A percentile compares a stretch with the other conserved stretches of the same genome.
Conservation (phyloP, 2,113 vertebrate genomes). For the Phainopepla nitens region DNA sequence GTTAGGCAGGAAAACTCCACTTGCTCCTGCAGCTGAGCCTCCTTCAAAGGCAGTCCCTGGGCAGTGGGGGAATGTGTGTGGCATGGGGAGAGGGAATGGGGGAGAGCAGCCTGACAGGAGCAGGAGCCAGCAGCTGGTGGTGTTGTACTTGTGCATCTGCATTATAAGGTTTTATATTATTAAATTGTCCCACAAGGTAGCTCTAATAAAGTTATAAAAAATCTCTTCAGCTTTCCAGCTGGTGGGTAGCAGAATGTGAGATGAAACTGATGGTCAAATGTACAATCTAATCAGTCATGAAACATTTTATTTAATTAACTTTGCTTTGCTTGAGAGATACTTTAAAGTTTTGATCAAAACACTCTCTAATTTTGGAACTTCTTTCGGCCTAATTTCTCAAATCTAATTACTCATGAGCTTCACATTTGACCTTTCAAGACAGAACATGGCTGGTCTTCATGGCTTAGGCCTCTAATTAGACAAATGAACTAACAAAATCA, state of each 20-base stretch:
- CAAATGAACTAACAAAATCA: background rate
- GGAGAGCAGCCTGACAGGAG: background rate
- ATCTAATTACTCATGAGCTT: background rate
- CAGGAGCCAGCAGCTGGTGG: conserved; percentile 38
- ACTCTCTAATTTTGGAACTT: background rate
- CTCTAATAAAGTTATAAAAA: conserved; percentile 37
- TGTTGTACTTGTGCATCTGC: conserved; percentile 30
- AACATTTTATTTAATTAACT: background rate
- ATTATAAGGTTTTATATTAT: conserved; percentile 44
- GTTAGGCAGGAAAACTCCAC: background rate
- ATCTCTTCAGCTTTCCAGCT: conserved; percentile 49
- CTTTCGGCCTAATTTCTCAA: background rate
- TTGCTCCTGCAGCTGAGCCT: background rate
- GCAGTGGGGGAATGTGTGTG: background rate
- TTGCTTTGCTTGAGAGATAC: background rate
- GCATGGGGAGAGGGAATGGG: background rate
- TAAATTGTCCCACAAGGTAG: conserved; percentile 56
- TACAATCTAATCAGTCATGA: conserved; percentile 5
- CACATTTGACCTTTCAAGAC: background rate
- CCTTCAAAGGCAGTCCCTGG: background rate
- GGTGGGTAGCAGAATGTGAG: conserved; percentile 37
- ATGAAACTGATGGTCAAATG: conserved; percentile 6
- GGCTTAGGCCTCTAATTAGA: background rate
- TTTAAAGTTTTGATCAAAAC: background rate
- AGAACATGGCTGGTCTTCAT: background rate